Evolutionary conservation across 2,797 vertebrate genomes (phyloP), one percentile per base, ranked within the genome.

Genomic region (Hemitrygon akajei): DNA sequence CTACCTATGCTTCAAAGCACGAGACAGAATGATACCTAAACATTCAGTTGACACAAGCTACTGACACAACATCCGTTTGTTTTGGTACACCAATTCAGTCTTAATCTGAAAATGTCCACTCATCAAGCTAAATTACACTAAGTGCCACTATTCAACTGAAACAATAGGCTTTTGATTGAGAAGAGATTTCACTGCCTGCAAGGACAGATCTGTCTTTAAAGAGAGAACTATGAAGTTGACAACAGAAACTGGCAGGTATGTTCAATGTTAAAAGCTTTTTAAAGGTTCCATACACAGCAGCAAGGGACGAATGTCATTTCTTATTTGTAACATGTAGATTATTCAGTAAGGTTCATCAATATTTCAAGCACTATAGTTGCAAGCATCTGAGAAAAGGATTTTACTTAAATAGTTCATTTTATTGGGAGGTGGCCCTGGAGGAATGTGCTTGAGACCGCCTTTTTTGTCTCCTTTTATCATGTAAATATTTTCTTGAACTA

Each of bases 231-330:
- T 76, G 56, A 27, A 47, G 1, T 18, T 94, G 20, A 76, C 93
- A 94, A 87, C 22, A 94, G 37, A 94, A 94, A 7, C 9, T 94
- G 77, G 91, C 93, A 94, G 93, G 94, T 25, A 94, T 69, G 66
- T 94, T 95, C 94, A 94, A 96, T 94, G 91, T 94, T 94, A 94
- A 96, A 95, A 95, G 11, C 37, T 94, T 95, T n/a, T n/a, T 95
- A 94, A 95, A 95, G 94, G 94, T 27, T 47, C 76, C 80, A 22
- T 9, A 93, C 73, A 94, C 58, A 12, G 5, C 58, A 77, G 69
- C 81, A 95, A 93, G 93, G 94, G 95, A 93, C 3, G 0, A 94
- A 94, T 93, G 77, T 94, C 73, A 94, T 71, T 95, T 95, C 56
- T 10, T 94, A 94, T 94, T 95, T 95, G 94, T 93, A 92, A 40